Evolutionary conservation across 1,140 invertebrate genomes (phyloP).

Genomic region (Linepithema humile): DNA sequence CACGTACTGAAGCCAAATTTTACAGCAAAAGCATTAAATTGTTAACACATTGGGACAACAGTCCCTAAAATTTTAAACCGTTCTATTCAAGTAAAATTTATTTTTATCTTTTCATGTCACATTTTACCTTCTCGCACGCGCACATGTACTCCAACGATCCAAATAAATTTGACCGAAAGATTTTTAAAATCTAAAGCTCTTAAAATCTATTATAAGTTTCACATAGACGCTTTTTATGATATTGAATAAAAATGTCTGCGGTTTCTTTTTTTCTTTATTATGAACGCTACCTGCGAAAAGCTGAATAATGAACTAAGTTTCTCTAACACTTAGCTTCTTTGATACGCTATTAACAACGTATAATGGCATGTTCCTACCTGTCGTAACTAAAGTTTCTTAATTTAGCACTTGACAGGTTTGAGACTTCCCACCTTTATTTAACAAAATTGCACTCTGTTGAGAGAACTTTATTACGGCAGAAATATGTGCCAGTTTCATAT

Average conservation of each 20-base stretch:
- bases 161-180: neutral
- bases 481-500: slow-evolving; percentile 68
- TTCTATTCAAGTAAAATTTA: neutral
- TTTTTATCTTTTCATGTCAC: neutral
- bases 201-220: neutral
- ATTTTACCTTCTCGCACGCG: neutral
- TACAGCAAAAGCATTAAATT: neutral
- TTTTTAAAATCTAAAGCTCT: neutral
- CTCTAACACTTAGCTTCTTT: slow-evolving; percentile 6
- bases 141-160: too few relatives aligned
- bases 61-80: neutral
- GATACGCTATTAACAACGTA: slow-evolving; percentile 45
- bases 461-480: slow-evolving; percentile 50
- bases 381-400: slow-evolving; percentile 54
- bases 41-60: neutral
- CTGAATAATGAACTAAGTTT: slow-evolving; percentile 48
- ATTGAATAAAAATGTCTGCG: neutral
- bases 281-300: neutral
- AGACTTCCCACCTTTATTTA: slow-evolving; percentile 46
- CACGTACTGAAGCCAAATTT: neutral
- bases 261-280: neutral
- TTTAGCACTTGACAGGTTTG: slow-evolving; percentile 46
- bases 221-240: neutral
- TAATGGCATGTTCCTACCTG: slow-evolving; percentile 46
- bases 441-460: slow-evolving; percentile 30